Evolutionary conservation across 2,888 invertebrate species (phyloP), one percentile per base, ranked within the genome.

Genomic region (Caenorhabditis parvicauda): DNA sequence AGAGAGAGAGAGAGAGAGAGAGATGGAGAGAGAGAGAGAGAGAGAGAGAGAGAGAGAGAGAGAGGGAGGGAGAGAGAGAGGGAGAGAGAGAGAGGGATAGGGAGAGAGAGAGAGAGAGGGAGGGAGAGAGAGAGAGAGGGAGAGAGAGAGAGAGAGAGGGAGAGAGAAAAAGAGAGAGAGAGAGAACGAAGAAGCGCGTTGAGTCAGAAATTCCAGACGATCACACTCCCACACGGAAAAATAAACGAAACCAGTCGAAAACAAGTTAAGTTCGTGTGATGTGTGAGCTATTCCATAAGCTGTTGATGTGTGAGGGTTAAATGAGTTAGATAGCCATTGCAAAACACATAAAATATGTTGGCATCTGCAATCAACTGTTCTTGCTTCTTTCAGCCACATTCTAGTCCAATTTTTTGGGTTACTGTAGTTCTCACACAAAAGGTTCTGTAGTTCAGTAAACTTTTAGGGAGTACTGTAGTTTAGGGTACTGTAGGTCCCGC

Each of bases 191-290:
- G 38, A 41, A 41, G 22, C 21, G 5, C n/a, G n/a, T n/a, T n/a
- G n/a, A n/a, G n/a, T n/a, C n/a, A n/a, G n/a, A n/a, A n/a, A n/a
- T n/a, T n/a, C n/a, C n/a, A n/a, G n/a, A n/a, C n/a, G n/a, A n/a
- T n/a, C n/a, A n/a, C 38, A 5, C 38, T 19, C 17, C 17, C 4
- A n/a, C 38, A 19, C 5, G 14, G 28, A 12, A 9, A 28, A 17
- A 29, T 14, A 21, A 37, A 9, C 9, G 28, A 29, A 42, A 42
- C 46, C 45, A 55, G 55, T 45, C 45, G 45, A 35, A 32, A 56
- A 49, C 56, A 51, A 51, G 51, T 56, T 56, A 56, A 49, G 38
- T 17, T 28, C n/a, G 51, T 17, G 28, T 24, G 17, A 21, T 24
- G 29, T 24, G 24, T 24, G 54, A 48, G 54, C 43, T 27, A 39